These are phyloP conservation scores for Acanthopagrus latus DNA, from an alignment of 2,797 vertebrate species.

Conservation along the genomic window DNA sequence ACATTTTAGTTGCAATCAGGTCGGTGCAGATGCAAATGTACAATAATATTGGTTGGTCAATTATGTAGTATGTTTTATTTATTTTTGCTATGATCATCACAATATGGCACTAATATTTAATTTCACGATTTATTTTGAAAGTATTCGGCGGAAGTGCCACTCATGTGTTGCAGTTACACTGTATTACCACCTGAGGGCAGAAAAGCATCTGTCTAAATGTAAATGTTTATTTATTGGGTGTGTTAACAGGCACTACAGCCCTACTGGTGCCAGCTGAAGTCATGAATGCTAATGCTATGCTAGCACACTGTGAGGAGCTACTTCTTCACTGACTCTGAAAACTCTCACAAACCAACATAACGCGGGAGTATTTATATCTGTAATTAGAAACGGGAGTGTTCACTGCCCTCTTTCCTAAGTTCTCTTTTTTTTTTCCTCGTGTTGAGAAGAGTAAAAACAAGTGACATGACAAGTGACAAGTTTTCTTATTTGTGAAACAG, in stretches of 20 bases:
- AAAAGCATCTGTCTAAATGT: no score
- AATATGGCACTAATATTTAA: background rate
- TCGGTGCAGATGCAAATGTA: background rate
- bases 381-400: background rate
- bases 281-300: background rate
- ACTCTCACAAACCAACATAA: no score
- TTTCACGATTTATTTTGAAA: slow-evolving; percentile 1
- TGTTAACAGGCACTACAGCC: background rate
- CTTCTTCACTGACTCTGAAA: no score
- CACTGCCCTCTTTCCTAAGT: no score
- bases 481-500: no score
- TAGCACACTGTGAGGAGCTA: background rate
- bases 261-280: no score
- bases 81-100: background rate
- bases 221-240: background rate
- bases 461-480: no score
- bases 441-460: no score
- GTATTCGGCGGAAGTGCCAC: background rate
- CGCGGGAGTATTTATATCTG: no score
- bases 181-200: background rate
- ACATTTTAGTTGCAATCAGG: no score
- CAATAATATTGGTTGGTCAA: background rate
- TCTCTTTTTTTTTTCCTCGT: no score
- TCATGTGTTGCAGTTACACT: background rate
- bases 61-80: background rate